Evolutionary conservation across 2,113 vertebrate genomes (phyloP).

Genomic region (Cynopterus brachyotis): DNA sequence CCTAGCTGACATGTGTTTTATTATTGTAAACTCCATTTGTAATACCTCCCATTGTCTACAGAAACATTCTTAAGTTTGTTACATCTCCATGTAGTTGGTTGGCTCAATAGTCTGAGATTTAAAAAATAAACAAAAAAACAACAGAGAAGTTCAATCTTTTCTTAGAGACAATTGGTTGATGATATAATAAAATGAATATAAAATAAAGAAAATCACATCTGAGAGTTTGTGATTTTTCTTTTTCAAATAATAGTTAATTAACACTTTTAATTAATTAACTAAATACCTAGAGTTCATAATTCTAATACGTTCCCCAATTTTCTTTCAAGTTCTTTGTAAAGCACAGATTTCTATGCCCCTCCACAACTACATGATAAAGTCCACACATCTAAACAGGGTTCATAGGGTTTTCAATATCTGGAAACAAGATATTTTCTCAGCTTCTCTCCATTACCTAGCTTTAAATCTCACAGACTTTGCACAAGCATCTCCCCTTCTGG

Average conservation of each 20-base stretch:
- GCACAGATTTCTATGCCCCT: not conserved
- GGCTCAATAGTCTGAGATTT: not conserved
- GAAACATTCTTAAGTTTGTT: not conserved
- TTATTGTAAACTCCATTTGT: not conserved
- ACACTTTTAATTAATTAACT: not conserved
- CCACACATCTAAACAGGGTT: not conserved
- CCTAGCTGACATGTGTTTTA: not conserved
- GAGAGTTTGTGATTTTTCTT: not conserved
- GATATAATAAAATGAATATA: not conserved
- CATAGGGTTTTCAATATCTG: not conserved
- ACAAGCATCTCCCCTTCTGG: rapidly evolving
- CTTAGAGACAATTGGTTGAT: not conserved
- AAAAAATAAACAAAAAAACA: not conserved
- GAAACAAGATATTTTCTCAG: not conserved
- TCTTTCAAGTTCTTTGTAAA: not conserved
- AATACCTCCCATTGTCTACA: not conserved
- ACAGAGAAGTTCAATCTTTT: not conserved
- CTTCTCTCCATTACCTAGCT: not conserved
- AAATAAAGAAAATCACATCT: not conserved
- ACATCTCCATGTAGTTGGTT: not conserved
- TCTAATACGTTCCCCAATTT: not conserved
- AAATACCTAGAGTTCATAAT: not conserved
- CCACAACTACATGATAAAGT: not conserved
- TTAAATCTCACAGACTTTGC: not conserved
- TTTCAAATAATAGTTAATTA: not conserved